phyloP scores from a whole-genome alignment of 1,140 invertebrate genomes.

The Aphaenogaster ashmeadi region DNA sequence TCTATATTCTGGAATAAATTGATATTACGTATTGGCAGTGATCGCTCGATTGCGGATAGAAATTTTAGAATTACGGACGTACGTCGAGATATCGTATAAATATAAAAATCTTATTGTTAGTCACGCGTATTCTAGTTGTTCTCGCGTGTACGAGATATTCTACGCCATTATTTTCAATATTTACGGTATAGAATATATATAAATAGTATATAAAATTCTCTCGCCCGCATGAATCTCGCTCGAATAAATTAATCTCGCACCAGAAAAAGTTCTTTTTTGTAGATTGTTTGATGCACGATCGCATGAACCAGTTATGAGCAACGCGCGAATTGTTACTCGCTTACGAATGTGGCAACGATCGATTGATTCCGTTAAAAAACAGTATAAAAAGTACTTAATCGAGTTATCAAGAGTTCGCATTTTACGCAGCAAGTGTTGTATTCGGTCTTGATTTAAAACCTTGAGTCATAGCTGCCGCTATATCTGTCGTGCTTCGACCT shows the following conservation, averaged over 20 bases:
- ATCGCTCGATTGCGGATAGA: constrained; percentile 14
- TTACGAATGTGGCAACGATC: neutral
- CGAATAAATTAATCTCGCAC: constrained; percentile 2
- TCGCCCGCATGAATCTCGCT: neutral
- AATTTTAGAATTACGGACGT: constrained; percentile 21
- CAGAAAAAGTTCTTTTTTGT: neutral
- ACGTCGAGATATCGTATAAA: constrained; percentile 36
- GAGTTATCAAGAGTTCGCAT: constrained; percentile 12
- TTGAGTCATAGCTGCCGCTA: constrained; percentile 84
- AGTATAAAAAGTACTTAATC: constrained; percentile 39
- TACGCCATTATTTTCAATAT: neutral
- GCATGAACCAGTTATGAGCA: neutral
- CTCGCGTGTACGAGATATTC: neutral
- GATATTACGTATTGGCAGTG: constrained; percentile 65
- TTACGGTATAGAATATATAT: neutral
- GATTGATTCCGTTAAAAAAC: constrained; percentile 19
- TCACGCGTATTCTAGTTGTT: neutral
- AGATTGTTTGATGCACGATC: neutral
- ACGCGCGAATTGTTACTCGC: neutral
- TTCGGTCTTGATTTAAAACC: constrained; percentile 81
- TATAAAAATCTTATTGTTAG: constrained; percentile 38
- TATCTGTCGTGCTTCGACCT: constrained; percentile 89
- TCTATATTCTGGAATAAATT: constrained; percentile 49
- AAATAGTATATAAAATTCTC: constrained; percentile 34
- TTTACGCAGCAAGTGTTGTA: neutral